A percentile compares a stretch with the other conserved stretches of the same genome.
Evolutionary conservation across 1,140 invertebrate species (phyloP).

Genomic region (Zaprionus camerounensis): DNA sequence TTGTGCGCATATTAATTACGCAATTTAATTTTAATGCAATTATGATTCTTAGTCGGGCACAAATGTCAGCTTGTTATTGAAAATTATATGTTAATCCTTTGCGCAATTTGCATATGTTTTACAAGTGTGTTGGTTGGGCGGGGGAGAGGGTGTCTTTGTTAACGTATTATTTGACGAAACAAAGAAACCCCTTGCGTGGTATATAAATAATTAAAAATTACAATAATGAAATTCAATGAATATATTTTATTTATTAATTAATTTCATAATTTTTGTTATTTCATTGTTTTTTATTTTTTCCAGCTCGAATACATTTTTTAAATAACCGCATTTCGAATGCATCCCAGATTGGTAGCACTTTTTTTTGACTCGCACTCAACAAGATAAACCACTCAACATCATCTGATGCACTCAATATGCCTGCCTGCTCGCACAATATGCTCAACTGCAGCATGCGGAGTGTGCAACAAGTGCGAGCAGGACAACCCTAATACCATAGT

Average conservation of each 20-base stretch:
- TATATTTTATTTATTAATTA: neutral
- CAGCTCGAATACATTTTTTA: neutral
- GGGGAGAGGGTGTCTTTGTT: neutral
- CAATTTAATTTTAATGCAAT: constrained; percentile 45
- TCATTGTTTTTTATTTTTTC: neutral
- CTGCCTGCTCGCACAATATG: constrained; percentile 12
- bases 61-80: constrained; percentile 11
- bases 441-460: neutral
- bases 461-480: constrained; percentile 34
- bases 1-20: constrained; percentile 47
- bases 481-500: constrained; percentile 22
- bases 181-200: neutral
- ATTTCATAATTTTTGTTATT: neutral
- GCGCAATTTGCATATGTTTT: constrained; percentile 7
- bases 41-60: constrained; percentile 25
- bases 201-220: neutral
- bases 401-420: constrained; percentile 19
- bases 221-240: neutral
- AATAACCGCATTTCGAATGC: constrained; percentile 27
- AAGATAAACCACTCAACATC: neutral
- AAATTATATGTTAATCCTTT: constrained; percentile 5
- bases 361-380: constrained; percentile 7
- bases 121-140: neutral
- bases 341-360: constrained; percentile 38
- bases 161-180: neutral